These are phyloP conservation scores for Perizoma flavofasciatum DNA, from an alignment of 2,888 invertebrate species.

Conservation along the genomic window DNA sequence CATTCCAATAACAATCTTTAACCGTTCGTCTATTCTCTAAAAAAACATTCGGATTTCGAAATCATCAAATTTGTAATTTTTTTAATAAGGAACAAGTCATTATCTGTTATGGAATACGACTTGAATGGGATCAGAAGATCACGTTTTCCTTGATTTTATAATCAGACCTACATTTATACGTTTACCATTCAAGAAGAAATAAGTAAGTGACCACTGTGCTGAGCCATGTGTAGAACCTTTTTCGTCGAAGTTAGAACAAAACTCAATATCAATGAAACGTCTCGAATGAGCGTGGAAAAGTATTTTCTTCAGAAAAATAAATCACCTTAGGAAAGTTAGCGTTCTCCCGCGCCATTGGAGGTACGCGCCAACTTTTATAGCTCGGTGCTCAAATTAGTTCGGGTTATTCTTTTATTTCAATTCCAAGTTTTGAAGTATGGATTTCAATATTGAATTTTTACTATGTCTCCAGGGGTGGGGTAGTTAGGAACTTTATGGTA, in stretches of 20 bases:
- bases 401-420: slow-evolving; percentile 62
- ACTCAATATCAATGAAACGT: slow-evolving; percentile 77
- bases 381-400: slow-evolving; percentile 74
- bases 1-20: too few species aligned
- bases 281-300: slow-evolving; percentile 63
- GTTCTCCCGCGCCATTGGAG: slow-evolving; percentile 66
- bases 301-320: slow-evolving; percentile 75
- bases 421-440: slow-evolving; percentile 75
- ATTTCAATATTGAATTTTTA: slow-evolving; percentile 79
- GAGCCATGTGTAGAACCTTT: neutral
- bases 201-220: neutral
- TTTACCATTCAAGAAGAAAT: too few species aligned
- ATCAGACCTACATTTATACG: too few species aligned
- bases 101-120: too few species aligned
- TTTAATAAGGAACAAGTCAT: too few species aligned
- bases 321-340: slow-evolving; percentile 71
- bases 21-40: too few species aligned
- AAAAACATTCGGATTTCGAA: too few species aligned
- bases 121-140: too few species aligned
- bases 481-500: slow-evolving; percentile 49
- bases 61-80: too few species aligned
- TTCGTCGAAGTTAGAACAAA: slow-evolving; percentile 70
- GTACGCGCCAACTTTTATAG: slow-evolving; percentile 72
- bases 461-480: slow-evolving; percentile 55
- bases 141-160: too few species aligned